These are phyloP conservation scores for Drosophila paulistorum DNA, from an alignment of 1,140 invertebrate genomes.

Conservation along the genomic window DNA sequence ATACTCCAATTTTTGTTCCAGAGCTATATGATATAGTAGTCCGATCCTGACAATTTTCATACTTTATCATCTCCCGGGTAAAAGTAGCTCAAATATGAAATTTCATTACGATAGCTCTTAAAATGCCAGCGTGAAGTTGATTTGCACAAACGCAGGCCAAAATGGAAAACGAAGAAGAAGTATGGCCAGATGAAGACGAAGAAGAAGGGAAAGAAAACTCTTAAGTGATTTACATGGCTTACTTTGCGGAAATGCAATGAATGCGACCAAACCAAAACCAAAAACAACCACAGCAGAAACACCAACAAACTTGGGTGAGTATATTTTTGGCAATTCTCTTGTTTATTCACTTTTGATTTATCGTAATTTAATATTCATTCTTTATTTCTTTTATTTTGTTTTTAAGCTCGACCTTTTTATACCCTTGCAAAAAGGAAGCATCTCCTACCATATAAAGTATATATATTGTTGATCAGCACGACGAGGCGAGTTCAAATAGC, in stretches of 20 bases:
- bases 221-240: constrained; percentile 77
- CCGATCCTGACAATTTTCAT: no score
- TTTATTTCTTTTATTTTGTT: constrained; percentile 55
- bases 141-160: constrained; percentile 1
- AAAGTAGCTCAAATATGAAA: no score
- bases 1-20: no score
- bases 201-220: constrained; percentile 41
- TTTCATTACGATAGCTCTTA: no score
- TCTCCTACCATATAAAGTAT: no score
- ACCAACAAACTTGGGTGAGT: not conserved
- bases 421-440: no score
- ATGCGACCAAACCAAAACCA: constrained; percentile 23
- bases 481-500: no score
- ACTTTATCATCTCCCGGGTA: no score
- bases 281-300: constrained; percentile 8
- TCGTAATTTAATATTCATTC: constrained; percentile 67
- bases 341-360: constrained; percentile 37
- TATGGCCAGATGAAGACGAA: not conserved
- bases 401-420: constrained; percentile 50
- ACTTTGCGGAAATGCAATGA: constrained; percentile 71
- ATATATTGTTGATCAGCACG: no score
- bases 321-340: constrained; percentile 24
- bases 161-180: not conserved
- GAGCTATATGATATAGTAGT: no score
- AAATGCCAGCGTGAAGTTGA: no score